Evolutionary conservation across 1,140 invertebrate species (phyloP), one percentile per base, ranked within the genome.

Genomic region (Globodera rostochiensis): DNA sequence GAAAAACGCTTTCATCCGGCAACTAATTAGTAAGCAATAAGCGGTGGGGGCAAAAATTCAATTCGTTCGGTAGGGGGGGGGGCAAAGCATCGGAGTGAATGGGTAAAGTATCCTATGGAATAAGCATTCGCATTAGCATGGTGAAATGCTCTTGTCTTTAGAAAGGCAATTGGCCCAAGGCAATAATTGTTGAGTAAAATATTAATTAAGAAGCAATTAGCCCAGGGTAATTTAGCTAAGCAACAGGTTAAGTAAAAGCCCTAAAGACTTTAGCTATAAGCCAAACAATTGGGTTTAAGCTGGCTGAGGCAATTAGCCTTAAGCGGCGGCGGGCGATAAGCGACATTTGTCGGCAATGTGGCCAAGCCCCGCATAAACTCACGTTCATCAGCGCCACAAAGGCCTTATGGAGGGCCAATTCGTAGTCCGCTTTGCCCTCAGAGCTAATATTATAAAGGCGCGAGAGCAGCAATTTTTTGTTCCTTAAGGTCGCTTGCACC

Each of bases 351-450:
- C 7, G 7, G 69, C 69, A 13, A 13, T 45, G 7, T 49, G 8
- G 1, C 11, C 0, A 64, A 75, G 13, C 46, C 11, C 47, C 49
- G 8, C 13, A 21, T 81, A 19, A 60, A 87, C 90, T 91, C 83
- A 95, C 93, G 88, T 93, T 91, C 91, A 93, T 92, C 60, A 98
- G 92, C 19, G 97, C 91, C 87, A 95, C 93, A 91, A 99, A 99
- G 0, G 96, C 96, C 86, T 93, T 93, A 6, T 93, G 94, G 21
- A 99, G 91, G 15, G 96, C 96, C 82, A 94, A 91, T 9, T 95
- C 94, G 91, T 98, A 98, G 91, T 99, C 96, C 69, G 97, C 96
- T 85, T 97, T 96, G 83, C 95, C 93, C 85, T 93, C 93, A 8
- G 95, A 96, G 83, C 93, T 92, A 6, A 94, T 91, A 89, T 95